phyloP scores from a whole-genome alignment of 1,140 invertebrate species.

The Conus betulinus region DNA sequence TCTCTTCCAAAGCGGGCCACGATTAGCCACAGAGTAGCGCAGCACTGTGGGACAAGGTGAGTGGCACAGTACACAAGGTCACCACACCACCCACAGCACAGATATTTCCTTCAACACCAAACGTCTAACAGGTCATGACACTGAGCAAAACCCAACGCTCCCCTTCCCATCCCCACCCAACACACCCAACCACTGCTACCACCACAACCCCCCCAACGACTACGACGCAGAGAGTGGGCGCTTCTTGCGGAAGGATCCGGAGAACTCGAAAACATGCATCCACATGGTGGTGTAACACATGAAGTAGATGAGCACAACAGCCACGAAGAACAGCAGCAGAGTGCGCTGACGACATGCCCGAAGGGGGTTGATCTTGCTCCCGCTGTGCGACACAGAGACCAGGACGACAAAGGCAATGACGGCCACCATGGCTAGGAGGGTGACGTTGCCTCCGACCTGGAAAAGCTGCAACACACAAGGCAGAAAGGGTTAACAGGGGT shows the following conservation, averaged over 20 bases:
- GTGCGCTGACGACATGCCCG: slow-evolving; percentile 64
- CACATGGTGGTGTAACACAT: slow-evolving; percentile 71
- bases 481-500: too few species aligned
- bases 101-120: too few species aligned
- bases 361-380: slow-evolving; percentile 51
- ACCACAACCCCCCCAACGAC: neutral
- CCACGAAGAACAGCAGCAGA: slow-evolving; percentile 65
- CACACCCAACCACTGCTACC: too few species aligned
- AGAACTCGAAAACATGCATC: slow-evolving; percentile 68
- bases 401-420: slow-evolving; percentile 51
- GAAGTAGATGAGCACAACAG: slow-evolving; percentile 65
- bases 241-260: slow-evolving; percentile 65
- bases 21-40: too few species aligned
- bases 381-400: slow-evolving; percentile 49
- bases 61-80: too few species aligned
- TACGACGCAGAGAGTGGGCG: slow-evolving; percentile 4
- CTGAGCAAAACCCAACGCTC: too few species aligned
- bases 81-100: too few species aligned
- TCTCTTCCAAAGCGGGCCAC: too few species aligned
- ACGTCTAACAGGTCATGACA: too few species aligned
- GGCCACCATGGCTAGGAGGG: slow-evolving; percentile 54
- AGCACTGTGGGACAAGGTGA: too few species aligned
- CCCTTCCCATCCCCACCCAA: neutral
- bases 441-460: slow-evolving; percentile 45
- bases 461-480: slow-evolving; percentile 25